A percentile compares a stretch with the other conserved stretches of the same genome.
phyloP scores from a whole-genome alignment of 1,140 invertebrate genomes.

The Pseudomyrmex concolor region DNA sequence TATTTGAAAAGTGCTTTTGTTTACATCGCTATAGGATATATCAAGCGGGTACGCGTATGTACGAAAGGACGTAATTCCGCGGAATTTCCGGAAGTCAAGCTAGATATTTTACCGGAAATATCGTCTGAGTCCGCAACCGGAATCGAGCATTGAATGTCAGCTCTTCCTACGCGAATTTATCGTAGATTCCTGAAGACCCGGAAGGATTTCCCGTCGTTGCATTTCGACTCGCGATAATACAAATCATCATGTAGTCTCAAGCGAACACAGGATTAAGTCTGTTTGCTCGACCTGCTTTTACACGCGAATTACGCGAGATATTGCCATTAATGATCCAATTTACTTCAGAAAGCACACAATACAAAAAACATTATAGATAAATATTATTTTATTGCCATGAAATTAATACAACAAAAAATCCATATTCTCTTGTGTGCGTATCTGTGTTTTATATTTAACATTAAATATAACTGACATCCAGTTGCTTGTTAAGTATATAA shows the following conservation, averaged over 20 bases:
- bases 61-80: neutral
- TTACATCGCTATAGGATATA: neutral
- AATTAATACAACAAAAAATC: neutral
- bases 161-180: conserved; percentile 63
- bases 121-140: conserved; percentile 42
- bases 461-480: neutral
- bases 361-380: neutral
- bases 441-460: neutral
- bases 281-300: conserved; percentile 30
- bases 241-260: conserved; percentile 6
- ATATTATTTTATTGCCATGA: neutral
- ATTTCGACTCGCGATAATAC: conserved; percentile 32
- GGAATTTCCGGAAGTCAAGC: conserved; percentile 53
- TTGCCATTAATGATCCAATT: conserved; percentile 21
- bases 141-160: conserved; percentile 48
- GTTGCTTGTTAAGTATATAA: neutral
- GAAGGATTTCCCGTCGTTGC: conserved; percentile 29
- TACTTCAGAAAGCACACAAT: conserved; percentile 9
- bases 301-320: conserved; percentile 5
- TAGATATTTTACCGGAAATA: conserved; percentile 45
- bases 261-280: conserved; percentile 42
- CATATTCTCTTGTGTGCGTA: neutral
- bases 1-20: neutral
- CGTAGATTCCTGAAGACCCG: conserved; percentile 14
- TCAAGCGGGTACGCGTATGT: neutral